phyloP scores from a whole-genome alignment of 1,140 invertebrate genomes.

The Drosophila nannoptera region DNA sequence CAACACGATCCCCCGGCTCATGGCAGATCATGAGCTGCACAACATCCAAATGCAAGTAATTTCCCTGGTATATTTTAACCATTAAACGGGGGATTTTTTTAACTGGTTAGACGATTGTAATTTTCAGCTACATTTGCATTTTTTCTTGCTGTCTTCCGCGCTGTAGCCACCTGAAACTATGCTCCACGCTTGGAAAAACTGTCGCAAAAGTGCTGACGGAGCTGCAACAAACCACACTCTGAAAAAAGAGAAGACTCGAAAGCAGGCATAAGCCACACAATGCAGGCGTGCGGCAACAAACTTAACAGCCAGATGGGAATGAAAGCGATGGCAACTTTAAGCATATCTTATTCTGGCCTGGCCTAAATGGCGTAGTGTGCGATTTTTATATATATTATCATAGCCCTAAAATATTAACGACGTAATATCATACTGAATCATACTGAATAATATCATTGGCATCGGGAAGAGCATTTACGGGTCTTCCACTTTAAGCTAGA shows the following conservation, averaged over 20 bases:
- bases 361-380: too few species aligned
- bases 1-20: constrained; percentile 31
- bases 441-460: too few species aligned
- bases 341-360: constrained; percentile 46
- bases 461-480: background rate
- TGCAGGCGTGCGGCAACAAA: constrained; percentile 35
- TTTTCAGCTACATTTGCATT: constrained; percentile 69
- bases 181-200: constrained; percentile 4
- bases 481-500: background rate
- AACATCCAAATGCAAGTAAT: constrained; percentile 36
- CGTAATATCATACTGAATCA: too few species aligned
- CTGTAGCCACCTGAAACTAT: constrained; percentile 37
- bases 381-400: too few species aligned
- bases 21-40: constrained; percentile 54
- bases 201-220: constrained; percentile 57
- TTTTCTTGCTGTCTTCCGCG: constrained; percentile 38
- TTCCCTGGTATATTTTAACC: constrained; percentile 64
- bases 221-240: constrained; percentile 26
- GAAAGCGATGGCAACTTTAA: constrained; percentile 39
- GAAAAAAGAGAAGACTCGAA: constrained; percentile 36
- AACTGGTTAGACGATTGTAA: constrained; percentile 31
- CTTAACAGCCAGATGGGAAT: constrained; percentile 50
- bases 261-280: constrained; percentile 43
- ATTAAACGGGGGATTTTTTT: constrained; percentile 26
- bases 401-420: background rate